Conservation (phyloP, 2,797 vertebrate species). For the Bryconaethiops microstoma region DNA sequence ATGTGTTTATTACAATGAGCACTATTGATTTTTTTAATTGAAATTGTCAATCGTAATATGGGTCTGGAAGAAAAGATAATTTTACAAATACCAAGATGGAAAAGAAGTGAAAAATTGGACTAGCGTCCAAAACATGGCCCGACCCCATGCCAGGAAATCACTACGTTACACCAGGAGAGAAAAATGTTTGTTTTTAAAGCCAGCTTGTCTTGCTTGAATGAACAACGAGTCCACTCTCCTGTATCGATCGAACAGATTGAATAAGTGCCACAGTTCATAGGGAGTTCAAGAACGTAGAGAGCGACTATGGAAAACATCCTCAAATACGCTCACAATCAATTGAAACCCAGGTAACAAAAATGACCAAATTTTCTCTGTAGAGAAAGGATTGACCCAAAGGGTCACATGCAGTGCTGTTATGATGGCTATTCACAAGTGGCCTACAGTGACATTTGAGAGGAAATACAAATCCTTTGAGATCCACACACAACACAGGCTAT, state of each 20-base stretch:
- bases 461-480: conserved; percentile 9
- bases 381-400: not conserved
- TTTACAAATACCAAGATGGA: not conserved
- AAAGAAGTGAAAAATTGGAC: not conserved
- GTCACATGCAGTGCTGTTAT: conserved; percentile 2
- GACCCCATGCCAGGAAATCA: conserved; percentile 1
- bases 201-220: conserved; percentile 14
- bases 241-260: conserved; percentile 33
- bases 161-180: conserved; percentile 17
- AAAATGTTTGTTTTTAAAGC: conserved; percentile 19
- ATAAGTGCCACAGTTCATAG: conserved; percentile 43
- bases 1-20: not conserved
- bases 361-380: conserved; percentile 8
- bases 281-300: conserved; percentile 25
- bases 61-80: not conserved
- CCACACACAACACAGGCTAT: not conserved
- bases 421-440: conserved; percentile 25
- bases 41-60: not conserved
- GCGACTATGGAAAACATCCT: conserved; percentile 18
- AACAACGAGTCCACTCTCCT: conserved; percentile 18
- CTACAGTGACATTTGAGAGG: not conserved
- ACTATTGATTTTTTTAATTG: not conserved
- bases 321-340: conserved; percentile 10
- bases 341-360: conserved; percentile 16
- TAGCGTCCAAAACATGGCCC: conserved; percentile 14